Evolutionary conservation across 2,797 vertebrate species (phyloP).

Genomic region (Sternarchorhynchus goeldii): DNA sequence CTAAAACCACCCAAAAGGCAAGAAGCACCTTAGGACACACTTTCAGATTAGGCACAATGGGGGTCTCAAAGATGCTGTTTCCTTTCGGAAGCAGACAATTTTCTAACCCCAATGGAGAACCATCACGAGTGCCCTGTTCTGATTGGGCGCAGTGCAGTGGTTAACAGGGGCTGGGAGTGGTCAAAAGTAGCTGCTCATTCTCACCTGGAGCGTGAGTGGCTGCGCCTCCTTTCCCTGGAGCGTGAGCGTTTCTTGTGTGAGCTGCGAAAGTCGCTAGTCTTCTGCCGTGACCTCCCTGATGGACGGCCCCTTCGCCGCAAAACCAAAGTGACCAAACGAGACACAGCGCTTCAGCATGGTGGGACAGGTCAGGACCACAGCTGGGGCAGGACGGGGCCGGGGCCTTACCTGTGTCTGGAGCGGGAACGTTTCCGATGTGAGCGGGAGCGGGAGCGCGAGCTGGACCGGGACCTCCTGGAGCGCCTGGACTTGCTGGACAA

Average conservation of each 20-base stretch:
- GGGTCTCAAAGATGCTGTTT: too few species aligned
- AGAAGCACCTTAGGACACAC: too few species aligned
- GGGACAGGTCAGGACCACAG: too few species aligned
- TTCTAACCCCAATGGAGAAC: too few species aligned
- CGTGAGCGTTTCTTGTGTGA: conserved; percentile 84
- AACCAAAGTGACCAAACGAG: neutral
- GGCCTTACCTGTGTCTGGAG: conserved; percentile 87
- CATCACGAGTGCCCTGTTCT: neutral
- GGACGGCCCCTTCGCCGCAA: conserved; percentile 72
- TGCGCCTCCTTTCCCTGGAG: conserved; percentile 81
- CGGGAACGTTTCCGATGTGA: conserved; percentile 85
- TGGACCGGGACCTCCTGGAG: conserved; percentile 69
- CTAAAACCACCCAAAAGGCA: too few species aligned
- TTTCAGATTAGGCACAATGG: too few species aligned
- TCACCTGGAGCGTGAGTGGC: conserved; percentile 83
- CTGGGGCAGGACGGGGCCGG: too few species aligned
- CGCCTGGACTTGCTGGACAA: conserved; percentile 65
- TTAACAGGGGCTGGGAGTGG: neutral
- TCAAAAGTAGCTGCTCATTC: conserved; percentile 25
- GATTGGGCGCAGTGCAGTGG: neutral
- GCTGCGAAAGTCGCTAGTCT: conserved; percentile 76
- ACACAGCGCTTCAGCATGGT: neutral
- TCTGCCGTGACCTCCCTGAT: conserved; percentile 77
- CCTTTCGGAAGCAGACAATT: too few species aligned
- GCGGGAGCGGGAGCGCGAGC: conserved; percentile 79